A percentile compares a stretch with the other conserved stretches of the same genome.
phyloP scores from a whole-genome alignment of 2,888 invertebrate genomes.

The Reticulitermes lucifugus region DNA sequence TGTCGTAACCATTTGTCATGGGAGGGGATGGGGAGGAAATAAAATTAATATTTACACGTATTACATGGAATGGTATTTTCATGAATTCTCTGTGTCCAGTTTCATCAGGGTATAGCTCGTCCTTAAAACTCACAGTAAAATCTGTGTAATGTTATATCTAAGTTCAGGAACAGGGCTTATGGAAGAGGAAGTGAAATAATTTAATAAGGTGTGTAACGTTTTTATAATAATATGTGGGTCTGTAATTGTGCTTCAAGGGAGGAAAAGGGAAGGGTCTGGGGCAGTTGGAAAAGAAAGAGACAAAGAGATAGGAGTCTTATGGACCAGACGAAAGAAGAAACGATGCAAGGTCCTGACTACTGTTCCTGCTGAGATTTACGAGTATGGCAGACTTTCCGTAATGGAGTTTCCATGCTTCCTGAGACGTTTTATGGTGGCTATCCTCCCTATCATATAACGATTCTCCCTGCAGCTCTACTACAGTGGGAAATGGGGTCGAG shows the following conservation, averaged over 20 bases:
- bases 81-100: no score
- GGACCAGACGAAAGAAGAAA: background rate
- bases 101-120: no score
- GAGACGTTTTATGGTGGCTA: constrained; percentile 34
- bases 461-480: background rate
- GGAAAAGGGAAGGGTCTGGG: background rate
- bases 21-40: no score
- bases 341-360: background rate
- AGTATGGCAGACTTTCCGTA: constrained; percentile 40
- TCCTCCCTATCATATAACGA: constrained; percentile 29
- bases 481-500: constrained; percentile 17
- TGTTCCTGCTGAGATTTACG: constrained; percentile 17
- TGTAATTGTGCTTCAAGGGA: background rate
- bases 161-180: background rate
- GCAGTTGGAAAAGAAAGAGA: background rate
- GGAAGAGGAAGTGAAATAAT: background rate
- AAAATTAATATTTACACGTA: no score
- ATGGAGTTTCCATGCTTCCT: constrained; percentile 50
- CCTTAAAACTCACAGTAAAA: no score
- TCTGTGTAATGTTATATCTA: no score
- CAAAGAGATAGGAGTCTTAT: background rate
- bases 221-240: constrained; percentile 1
- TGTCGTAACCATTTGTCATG: no score
- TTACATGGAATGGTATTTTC: no score
- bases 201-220: background rate